These are phyloP conservation scores for Chydorus sphaericus DNA, from an alignment of 2,888 invertebrate genomes.

Conservation along the genomic window DNA sequence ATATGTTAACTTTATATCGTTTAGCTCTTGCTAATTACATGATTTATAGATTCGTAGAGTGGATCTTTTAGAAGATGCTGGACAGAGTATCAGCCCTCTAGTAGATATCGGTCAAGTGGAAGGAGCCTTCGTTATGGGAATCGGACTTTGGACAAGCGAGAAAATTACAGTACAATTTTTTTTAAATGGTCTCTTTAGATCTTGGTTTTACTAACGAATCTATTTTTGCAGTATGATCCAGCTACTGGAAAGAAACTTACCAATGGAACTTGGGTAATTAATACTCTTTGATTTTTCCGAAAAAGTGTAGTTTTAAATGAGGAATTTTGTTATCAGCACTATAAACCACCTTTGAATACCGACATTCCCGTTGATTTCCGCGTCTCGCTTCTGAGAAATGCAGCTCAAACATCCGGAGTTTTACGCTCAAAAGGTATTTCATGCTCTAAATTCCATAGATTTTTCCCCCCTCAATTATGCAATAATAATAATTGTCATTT, in stretches of 20 bases:
- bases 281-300: neutral
- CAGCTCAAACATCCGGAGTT: conserved; percentile 17
- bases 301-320: no score
- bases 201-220: neutral
- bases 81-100: conserved; percentile 22
- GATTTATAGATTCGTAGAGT: neutral
- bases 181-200: no score
- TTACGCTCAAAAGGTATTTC: conserved; percentile 19
- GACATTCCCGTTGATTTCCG: conserved; percentile 21
- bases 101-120: conserved; percentile 32
- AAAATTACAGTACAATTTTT: conserved; percentile 20
- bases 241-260: conserved; percentile 28
- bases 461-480: no score
- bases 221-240: conserved; percentile 23
- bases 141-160: conserved; percentile 29
- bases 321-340: conserved; percentile 18
- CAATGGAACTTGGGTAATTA: conserved; percentile 25
- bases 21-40: no score
- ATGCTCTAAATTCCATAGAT: no score
- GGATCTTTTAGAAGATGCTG: conserved; percentile 21
- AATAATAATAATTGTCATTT: no score
- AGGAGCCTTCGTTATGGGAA: conserved; percentile 32
- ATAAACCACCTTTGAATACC: conserved; percentile 20
- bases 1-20: neutral
- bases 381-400: conserved; percentile 17